Evolutionary conservation across 2,113 vertebrate species (phyloP), one percentile per base, ranked within the genome.

Genomic region (Carassius gibelio): DNA sequence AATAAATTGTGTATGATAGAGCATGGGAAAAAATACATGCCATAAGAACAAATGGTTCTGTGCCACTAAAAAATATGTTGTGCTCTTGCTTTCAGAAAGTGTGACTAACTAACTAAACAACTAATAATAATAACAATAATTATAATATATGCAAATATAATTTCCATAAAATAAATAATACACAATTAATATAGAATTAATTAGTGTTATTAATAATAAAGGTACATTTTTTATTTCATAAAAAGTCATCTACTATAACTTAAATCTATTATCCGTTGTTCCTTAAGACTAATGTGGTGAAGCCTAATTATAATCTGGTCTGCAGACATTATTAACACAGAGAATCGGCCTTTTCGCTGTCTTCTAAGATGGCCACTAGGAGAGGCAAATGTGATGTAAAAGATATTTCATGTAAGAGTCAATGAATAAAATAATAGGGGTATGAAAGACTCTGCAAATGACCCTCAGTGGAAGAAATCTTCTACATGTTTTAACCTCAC

Each of bases 1-100:
- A 92, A 95, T 94, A 86, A 89, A 95, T 94, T 89, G 91, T 93
- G 92, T 92, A 88, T 91, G 93, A 91, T 89, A 90, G 92, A 92
- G 91, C 92, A 91, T 19, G 21, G n/a, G 19, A 68, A 61, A 81
- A 87, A 85, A 92, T 87, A 87, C 86, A 86, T 88, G 89, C 88
- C 88, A 90, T 0, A 64, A 8, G 88, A 93, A 91, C 90, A 90
- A 93, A 91, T 91, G 88, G 84, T 92, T 90, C 89, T 83, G 88
- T 91, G 90, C 88, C 82, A 88, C 75, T 30, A 30, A 19, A 61
- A 55, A 81, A 81, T 75, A 81, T 77, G 26, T 82, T 62, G 34
- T 52, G 52, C 52, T 80, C 8, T 50, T 30, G 23, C 23, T 75
- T 80, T 90, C 77, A 34, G 23, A 69, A 76, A 71, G 30, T 69